Percentiles rank a stretch among this genome's conserved stretches.
Conservation (phyloP, 2,113 vertebrate genomes). For the Pseudopodoces humilis region DNA sequence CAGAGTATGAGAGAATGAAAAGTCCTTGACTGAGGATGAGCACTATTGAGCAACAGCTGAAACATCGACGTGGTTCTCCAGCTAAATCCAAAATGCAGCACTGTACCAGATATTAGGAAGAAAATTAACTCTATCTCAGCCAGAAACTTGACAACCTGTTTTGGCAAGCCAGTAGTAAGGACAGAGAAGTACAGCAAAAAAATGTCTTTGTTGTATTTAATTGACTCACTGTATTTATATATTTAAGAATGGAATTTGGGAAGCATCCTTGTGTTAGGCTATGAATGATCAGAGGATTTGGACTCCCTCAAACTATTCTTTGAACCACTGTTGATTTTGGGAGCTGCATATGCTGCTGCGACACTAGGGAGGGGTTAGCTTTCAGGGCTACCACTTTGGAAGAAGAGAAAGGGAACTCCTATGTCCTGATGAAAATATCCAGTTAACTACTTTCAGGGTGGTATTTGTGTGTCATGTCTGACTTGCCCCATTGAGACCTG, state of each 20-base stretch:
- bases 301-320: not conserved
- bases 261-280: not conserved
- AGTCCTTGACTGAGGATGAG: not conserved
- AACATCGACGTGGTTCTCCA: not conserved
- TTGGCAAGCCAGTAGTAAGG: not conserved
- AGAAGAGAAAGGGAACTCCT: not conserved
- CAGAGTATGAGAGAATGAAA: not conserved
- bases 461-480: not conserved
- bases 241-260: not conserved
- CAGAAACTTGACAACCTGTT: not conserved
- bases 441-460: not conserved
- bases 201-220: not conserved
- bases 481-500: not conserved
- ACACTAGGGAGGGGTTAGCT: not conserved
- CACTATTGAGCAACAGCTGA: not conserved
- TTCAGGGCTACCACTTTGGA: not conserved
- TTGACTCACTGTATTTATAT: not conserved
- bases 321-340: not conserved
- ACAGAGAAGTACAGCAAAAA: not conserved
- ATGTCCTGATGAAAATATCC: not conserved
- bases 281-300: not conserved
- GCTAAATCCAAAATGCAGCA: not conserved
- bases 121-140: not conserved
- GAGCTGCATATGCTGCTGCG: not conserved
- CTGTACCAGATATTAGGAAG: not conserved